Evolutionary conservation across 2,797 vertebrate species (phyloP), one percentile per base, ranked within the genome.

Genomic region (Muscicapa striata): DNA sequence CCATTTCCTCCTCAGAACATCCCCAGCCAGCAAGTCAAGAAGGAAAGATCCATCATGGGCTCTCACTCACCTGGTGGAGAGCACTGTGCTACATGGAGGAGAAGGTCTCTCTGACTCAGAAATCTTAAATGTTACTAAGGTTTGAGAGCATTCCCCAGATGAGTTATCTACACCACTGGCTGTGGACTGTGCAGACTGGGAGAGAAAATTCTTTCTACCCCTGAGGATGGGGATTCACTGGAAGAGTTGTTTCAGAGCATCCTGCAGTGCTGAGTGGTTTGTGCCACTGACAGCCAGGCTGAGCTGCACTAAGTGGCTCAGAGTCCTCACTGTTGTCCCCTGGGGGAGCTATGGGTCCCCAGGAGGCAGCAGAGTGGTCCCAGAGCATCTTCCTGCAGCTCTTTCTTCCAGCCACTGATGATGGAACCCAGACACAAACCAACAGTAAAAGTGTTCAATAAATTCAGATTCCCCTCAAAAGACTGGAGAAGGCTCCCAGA

Each of bases 401-500:
- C 51, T 38, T 66, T 36, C 32, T 78, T 38, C 43, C 58, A 59
- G 11, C 17, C 3, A 6, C 69, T 12, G 14, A 0, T 11, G 34
- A 22, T 48, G 72, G 22, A 75, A 81, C 18, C 49, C 40, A 24
- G 30, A 49, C 20, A 49, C 15, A 83, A 36, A 83, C 20, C 2
- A 3, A 17, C 13, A 38, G 41, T 0, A n/a, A 6, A 82, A 61
- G 13, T 2, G 0, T 63, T 86, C 63, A 63, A 4, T 61, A 77
- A 75, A 86, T 77, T 89, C 55, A 81, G 23, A 66, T 59, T 78
- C 55, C 40, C 26, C 81, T 72, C 46, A n/a, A 80, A 96, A 74
- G 54, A 30, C 32, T 61, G 64, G 34, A 89, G 90, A 81, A 93
- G 77, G 54, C 86, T 96, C 80, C 84, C 75, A 93, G 62, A 85